phyloP scores from a whole-genome alignment of 2,888 invertebrate genomes.

The Rotaria magnacalcarata region DNA sequence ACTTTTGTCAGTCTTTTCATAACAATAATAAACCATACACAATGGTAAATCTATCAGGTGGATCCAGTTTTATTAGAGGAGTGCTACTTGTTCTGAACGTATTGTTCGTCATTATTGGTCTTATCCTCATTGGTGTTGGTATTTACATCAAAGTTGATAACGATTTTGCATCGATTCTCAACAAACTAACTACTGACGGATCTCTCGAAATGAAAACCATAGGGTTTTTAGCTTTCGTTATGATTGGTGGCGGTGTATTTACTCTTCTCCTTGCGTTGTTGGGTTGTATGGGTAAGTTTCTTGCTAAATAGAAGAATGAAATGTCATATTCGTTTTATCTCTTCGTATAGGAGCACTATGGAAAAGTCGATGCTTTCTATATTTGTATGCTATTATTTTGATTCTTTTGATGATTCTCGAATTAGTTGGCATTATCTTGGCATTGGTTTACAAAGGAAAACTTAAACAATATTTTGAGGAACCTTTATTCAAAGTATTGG shows the following conservation, averaged over 20 bases:
- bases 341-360: background rate
- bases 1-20: background rate
- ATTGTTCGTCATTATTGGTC: background rate
- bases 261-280: background rate
- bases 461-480: background rate
- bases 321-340: background rate
- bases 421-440: constrained; percentile 17
- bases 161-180: background rate
- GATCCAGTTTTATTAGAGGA: background rate
- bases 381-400: background rate
- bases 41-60: background rate
- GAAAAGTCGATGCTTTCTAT: background rate
- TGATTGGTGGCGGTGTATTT: constrained; percentile 8
- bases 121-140: background rate
- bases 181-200: background rate
- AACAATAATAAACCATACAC: no score
- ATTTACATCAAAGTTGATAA: background rate
- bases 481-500: background rate
- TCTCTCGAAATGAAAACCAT: background rate
- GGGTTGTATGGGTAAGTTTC: background rate
- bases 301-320: background rate
- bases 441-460: background rate
- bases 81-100: background rate
- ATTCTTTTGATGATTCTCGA: background rate
- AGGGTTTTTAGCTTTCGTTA: background rate